A percentile compares a stretch with the other conserved stretches of the same genome.
phyloP scores from a whole-genome alignment of 2,888 invertebrate species.

The Drosophila acutilabella region DNA sequence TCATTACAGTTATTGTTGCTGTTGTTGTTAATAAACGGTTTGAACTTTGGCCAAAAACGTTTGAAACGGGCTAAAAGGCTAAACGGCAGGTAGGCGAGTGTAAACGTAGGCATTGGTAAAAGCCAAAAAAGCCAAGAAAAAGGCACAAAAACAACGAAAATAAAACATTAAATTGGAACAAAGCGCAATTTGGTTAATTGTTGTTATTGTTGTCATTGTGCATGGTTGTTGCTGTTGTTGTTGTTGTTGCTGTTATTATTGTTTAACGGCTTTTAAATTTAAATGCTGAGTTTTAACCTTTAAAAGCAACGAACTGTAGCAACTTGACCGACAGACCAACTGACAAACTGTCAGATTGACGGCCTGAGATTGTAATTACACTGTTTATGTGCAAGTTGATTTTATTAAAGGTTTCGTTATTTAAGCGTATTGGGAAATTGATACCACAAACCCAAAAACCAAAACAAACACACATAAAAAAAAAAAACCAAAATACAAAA shows the following conservation, averaged over 20 bases:
- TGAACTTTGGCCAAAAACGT: constrained; percentile 61
- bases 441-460: constrained; percentile 16
- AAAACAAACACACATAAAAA: not conserved
- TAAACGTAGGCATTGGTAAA: constrained; percentile 40
- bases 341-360: constrained; percentile 20
- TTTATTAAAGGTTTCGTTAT: constrained; percentile 59
- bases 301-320: constrained; percentile 61
- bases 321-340: constrained; percentile 39
- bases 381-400: constrained; percentile 46
- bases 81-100: constrained; percentile 16
- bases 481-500: not conserved
- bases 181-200: constrained; percentile 60
- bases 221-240: constrained; percentile 35
- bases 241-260: constrained; percentile 42
- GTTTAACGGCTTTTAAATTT: constrained; percentile 62
- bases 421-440: constrained; percentile 36
- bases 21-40: constrained; percentile 47
- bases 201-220: constrained; percentile 52
- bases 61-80: constrained; percentile 38
- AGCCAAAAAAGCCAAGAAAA: constrained; percentile 16
- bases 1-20: constrained; percentile 8
- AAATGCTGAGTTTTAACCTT: constrained; percentile 75
- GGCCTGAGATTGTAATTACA: constrained; percentile 45
- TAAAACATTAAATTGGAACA: constrained; percentile 66
- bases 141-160: constrained; percentile 12